These are phyloP conservation scores for Trichogramma evanescens DNA, from an alignment of 2,888 invertebrate species.

Conservation along the genomic window DNA sequence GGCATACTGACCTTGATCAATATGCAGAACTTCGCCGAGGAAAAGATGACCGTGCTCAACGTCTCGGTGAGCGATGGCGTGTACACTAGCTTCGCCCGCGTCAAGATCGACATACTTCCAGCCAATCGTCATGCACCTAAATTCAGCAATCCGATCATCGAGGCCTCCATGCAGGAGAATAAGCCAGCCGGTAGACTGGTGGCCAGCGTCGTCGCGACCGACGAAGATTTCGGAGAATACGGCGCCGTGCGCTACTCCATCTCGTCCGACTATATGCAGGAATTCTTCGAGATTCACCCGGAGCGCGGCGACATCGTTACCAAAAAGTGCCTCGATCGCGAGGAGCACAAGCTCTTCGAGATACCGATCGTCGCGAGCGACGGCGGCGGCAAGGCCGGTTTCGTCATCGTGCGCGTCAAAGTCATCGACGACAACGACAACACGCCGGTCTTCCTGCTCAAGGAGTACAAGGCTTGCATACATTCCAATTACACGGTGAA, in stretches of 20 bases:
- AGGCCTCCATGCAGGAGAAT: conserved; percentile 77
- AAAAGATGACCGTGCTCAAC: conserved; percentile 67
- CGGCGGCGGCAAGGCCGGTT: conserved; percentile 70
- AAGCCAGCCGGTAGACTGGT: conserved; percentile 68
- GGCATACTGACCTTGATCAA: conserved; percentile 66
- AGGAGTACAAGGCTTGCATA: conserved; percentile 71
- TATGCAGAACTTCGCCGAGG: conserved; percentile 65
- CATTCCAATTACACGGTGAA: conserved; percentile 55
- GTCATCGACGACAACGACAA: conserved; percentile 82
- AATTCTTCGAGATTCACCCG: conserved; percentile 68
- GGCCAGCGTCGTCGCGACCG: conserved; percentile 67
- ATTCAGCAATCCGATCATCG: conserved; percentile 71
- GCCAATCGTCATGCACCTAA: conserved; percentile 73
- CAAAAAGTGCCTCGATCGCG: conserved; percentile 67
- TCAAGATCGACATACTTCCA: conserved; percentile 70
- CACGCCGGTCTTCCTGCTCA: conserved; percentile 66
- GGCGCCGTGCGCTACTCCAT: conserved; percentile 71
- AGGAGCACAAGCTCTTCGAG: conserved; percentile 62
- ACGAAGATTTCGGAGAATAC: conserved; percentile 74
- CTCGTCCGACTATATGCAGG: conserved; percentile 64
- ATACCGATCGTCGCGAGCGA: conserved; percentile 78
- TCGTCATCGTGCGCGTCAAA: conserved; percentile 69
- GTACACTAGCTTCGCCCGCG: conserved; percentile 79
- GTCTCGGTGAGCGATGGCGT: conserved; percentile 94
- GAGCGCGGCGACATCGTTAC: conserved; percentile 65